A percentile compares a stretch with the other conserved stretches of the same genome.
These are phyloP conservation scores for Hydractinia symbiolongicarpus DNA, from an alignment of 30 jellyfish, hydroid and myxozoan species.

Conservation along the genomic window DNA sequence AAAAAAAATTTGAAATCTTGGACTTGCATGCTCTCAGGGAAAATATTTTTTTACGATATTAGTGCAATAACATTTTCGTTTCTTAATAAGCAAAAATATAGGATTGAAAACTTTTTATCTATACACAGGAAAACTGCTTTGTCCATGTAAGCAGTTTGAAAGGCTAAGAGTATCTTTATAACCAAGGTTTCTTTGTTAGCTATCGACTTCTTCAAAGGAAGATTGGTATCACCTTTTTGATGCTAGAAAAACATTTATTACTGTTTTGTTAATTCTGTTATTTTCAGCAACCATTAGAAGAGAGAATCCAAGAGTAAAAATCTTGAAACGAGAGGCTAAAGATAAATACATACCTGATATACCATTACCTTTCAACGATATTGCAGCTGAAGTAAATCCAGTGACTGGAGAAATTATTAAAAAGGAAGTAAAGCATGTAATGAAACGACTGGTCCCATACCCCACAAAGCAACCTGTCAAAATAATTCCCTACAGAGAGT, in stretches of 20 bases:
- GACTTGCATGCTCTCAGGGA: too few relatives aligned
- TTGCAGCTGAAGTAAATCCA: constrained; percentile 9
- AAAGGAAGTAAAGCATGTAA: neutral
- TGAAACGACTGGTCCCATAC: neutral
- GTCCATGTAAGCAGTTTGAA: too few relatives aligned
- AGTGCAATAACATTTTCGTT: too few relatives aligned
- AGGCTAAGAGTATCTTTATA: too few relatives aligned
- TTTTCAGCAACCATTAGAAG: constrained; percentile 3
- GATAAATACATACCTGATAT: constrained; percentile 13
- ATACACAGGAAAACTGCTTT: too few relatives aligned
- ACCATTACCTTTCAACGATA: constrained; percentile 27
- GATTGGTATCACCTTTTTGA: neutral
- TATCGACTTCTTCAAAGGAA: too few relatives aligned
- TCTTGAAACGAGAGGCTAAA: constrained; percentile 2
- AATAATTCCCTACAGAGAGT: neutral
- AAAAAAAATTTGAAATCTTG: too few relatives aligned
- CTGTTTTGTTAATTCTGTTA: neutral
- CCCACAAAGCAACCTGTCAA: neutral
- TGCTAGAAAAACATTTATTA: neutral
- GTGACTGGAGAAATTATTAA: neutral
- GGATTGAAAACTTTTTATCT: too few relatives aligned
- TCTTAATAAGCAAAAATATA: too few relatives aligned
- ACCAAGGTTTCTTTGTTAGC: too few relatives aligned
- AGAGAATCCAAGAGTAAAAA: constrained; percentile 29
- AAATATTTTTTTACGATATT: too few relatives aligned